phyloP scores from a whole-genome alignment of 2,797 vertebrate species.

The Rhincodon typus region DNA sequence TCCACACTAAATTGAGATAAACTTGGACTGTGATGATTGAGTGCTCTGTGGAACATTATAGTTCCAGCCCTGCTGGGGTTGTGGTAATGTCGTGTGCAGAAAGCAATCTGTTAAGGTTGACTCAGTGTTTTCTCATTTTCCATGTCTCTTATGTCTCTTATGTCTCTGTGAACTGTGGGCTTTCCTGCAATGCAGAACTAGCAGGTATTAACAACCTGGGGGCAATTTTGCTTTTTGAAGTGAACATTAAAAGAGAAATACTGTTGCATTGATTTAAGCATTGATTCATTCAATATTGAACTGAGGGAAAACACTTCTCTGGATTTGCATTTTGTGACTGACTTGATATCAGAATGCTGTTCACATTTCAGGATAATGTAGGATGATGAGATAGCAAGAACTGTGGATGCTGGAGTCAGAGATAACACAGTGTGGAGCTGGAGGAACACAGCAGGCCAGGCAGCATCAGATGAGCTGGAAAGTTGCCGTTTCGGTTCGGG shows the following conservation, averaged over 20 bases:
- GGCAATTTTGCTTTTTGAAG: background rate
- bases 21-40: background rate
- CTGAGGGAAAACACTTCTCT: background rate
- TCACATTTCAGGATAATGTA: background rate
- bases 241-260: background rate
- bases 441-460: too few species aligned
- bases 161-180: background rate
- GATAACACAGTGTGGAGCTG: too few species aligned
- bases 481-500: too few species aligned
- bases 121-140: constrained; percentile 18
- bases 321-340: background rate
- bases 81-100: constrained; percentile 3
- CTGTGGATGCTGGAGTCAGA: too few species aligned
- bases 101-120: background rate
- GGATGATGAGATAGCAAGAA: too few species aligned
- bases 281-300: background rate
- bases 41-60: constrained; percentile 8
- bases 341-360: background rate
- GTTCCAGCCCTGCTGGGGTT: background rate
- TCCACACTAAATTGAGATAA: background rate
- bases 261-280: background rate
- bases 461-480: too few species aligned
- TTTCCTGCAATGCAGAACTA: background rate
- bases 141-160: background rate
- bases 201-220: background rate